Percentiles rank a stretch among this genome's conserved stretches.
Evolutionary conservation across 2,113 vertebrate species (phyloP).

Genomic region (Camelus dromedarius): DNA sequence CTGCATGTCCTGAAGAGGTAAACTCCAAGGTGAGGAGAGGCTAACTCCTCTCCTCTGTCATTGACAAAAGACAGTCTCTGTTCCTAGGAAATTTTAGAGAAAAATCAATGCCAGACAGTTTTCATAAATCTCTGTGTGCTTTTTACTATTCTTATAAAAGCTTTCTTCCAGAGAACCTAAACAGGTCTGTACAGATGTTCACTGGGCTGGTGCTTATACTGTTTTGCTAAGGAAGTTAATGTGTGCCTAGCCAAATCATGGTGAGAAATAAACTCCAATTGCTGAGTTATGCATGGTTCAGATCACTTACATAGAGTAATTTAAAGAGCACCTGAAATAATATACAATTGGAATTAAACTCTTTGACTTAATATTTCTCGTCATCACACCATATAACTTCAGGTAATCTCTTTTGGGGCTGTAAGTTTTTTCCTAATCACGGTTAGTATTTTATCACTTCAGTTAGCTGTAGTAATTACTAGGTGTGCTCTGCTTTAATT

Average conservation of each 20-base stretch:
- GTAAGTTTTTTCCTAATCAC: conserved; percentile 78
- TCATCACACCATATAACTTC: conserved; percentile 77
- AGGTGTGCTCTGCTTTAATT: conserved; percentile 47
- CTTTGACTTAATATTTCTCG: conserved; percentile 78
- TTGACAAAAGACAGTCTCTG: not conserved
- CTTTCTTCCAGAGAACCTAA: not conserved
- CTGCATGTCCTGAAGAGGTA: not conserved
- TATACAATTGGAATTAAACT: conserved; percentile 83
- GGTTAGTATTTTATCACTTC: conserved; percentile 76
- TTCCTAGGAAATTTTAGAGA: conserved; percentile 24
- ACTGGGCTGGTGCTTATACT: not conserved
- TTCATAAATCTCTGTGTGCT: not conserved
- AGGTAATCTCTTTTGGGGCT: conserved; percentile 80
- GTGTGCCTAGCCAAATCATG: not conserved
- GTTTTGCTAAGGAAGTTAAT: not conserved
- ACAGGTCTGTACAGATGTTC: not conserved
- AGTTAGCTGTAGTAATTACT: conserved; percentile 69
- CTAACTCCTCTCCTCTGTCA: not conserved
- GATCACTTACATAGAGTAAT: conserved; percentile 67
- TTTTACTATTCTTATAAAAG: not conserved
- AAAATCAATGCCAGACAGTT: not conserved
- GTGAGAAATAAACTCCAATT: conserved; percentile 8
- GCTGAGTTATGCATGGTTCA: conserved; percentile 79
- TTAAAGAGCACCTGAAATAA: conserved; percentile 76
- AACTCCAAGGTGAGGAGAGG: not conserved